Conservation (phyloP, 2,113 vertebrate species). For the Struthidea cinerea region DNA sequence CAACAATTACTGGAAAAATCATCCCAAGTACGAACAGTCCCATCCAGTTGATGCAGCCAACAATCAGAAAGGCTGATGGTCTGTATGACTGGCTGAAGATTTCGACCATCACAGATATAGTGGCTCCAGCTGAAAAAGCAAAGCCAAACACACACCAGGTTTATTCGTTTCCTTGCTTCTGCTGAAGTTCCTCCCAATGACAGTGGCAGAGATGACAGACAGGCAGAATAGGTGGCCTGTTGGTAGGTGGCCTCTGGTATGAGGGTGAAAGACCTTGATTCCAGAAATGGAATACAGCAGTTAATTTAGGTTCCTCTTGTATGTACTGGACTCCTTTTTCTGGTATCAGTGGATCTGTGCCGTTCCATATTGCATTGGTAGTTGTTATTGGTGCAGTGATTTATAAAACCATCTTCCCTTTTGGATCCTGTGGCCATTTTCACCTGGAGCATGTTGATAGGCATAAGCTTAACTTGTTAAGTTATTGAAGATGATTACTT, state of each 20-base stretch:
- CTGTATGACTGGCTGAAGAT: constrained; percentile 70
- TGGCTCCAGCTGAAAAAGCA: constrained; percentile 54
- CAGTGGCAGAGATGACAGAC: neutral
- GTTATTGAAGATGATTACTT: neutral
- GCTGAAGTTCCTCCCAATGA: neutral
- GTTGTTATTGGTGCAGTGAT: neutral
- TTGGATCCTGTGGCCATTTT: neutral
- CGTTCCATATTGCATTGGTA: neutral
- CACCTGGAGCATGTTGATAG: neutral
- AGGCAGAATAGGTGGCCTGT: neutral
- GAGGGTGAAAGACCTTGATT: neutral
- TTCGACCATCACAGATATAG: constrained; percentile 60
- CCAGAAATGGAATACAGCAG: neutral
- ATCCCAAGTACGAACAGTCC: constrained; percentile 69
- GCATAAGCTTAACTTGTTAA: neutral
- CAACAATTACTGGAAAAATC: constrained; percentile 67
- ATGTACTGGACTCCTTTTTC: neutral
- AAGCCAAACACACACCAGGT: neutral
- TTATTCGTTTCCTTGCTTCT: neutral
- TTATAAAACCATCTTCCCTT: neutral
- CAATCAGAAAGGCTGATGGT: constrained; percentile 68
- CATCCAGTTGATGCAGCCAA: constrained; percentile 66
- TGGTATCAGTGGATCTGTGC: neutral
- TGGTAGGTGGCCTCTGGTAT: neutral
- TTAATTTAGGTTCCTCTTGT: neutral